Conservation (phyloP, 1,140 invertebrate genomes). For the Calephelis nemesis region DNA sequence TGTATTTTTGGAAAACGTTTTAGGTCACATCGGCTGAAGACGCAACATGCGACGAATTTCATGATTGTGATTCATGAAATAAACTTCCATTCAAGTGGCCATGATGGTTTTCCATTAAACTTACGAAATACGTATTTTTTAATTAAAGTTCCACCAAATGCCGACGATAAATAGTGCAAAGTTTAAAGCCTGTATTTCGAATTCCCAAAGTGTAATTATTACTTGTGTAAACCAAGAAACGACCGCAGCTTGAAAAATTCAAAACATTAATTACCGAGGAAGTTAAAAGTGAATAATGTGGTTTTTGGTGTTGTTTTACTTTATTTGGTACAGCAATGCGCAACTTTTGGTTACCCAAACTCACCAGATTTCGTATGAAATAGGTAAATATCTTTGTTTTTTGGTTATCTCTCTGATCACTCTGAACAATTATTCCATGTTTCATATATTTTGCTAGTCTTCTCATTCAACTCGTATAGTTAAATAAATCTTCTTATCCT, state of each 20-base stretch:
- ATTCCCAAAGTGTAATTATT: background rate
- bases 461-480: too few relatives aligned
- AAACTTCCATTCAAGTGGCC: conserved; percentile 5
- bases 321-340: conserved; percentile 21
- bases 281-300: conserved; percentile 17
- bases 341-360: conserved; percentile 42
- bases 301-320: conserved; percentile 15
- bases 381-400: conserved; percentile 42
- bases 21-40: conserved; percentile 56
- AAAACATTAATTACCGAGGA: conserved; percentile 1
- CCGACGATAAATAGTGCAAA: too few relatives aligned
- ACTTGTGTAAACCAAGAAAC: background rate
- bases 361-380: conserved; percentile 45
- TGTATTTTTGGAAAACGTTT: conserved; percentile 75
- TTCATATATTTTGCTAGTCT: too few relatives aligned
- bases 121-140: background rate
- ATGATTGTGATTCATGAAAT: conserved; percentile 38
- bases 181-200: background rate
- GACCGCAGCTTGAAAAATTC: background rate
- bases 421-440: too few relatives aligned
- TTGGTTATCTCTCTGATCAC: too few relatives aligned
- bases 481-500: too few relatives aligned
- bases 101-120: background rate
- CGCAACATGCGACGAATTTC: conserved; percentile 43
- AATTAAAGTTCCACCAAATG: too few relatives aligned